Conservation (phyloP, 2,797 vertebrate genomes). For the Sylvilagus floridanus region DNA sequence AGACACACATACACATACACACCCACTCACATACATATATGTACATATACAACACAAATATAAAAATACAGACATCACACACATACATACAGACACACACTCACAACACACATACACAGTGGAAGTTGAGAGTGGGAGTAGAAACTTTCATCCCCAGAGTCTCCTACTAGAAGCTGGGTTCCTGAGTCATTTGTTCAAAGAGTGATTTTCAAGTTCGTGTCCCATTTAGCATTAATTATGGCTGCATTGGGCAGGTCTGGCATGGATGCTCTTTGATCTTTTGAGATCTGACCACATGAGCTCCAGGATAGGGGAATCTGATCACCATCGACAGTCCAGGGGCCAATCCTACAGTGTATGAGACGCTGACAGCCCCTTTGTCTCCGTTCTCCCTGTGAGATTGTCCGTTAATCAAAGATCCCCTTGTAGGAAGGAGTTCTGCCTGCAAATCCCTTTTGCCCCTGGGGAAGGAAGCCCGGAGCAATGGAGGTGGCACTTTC, state of each 20-base stretch:
- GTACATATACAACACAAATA: no score
- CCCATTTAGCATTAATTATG: not conserved
- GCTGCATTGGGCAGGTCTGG: not conserved
- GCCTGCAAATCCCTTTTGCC: not conserved
- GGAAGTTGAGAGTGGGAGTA: not conserved
- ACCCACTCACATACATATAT: no score
- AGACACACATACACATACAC: no score
- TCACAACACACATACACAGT: not conserved
- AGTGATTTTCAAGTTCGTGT: slow-evolving; percentile 42
- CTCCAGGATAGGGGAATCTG: no score
- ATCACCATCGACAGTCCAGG: not conserved
- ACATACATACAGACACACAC: no score
- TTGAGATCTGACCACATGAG: not conserved
- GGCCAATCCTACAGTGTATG: rapidly evolving
- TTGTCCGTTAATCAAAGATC: not conserved
- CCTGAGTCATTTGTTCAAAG: slow-evolving; percentile 3
- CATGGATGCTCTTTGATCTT: not conserved
- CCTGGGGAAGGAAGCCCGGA: not conserved
- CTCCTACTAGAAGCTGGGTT: slow-evolving; percentile 29
- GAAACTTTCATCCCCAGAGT: not conserved
- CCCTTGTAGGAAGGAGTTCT: not conserved
- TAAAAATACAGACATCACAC: no score
- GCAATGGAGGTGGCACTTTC: not conserved
- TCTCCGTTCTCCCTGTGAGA: not conserved
- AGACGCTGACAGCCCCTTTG: rapidly evolving